These are phyloP conservation scores for Belgica antarctica DNA, from an alignment of 2,888 invertebrate genomes.

Conservation along the genomic window DNA sequence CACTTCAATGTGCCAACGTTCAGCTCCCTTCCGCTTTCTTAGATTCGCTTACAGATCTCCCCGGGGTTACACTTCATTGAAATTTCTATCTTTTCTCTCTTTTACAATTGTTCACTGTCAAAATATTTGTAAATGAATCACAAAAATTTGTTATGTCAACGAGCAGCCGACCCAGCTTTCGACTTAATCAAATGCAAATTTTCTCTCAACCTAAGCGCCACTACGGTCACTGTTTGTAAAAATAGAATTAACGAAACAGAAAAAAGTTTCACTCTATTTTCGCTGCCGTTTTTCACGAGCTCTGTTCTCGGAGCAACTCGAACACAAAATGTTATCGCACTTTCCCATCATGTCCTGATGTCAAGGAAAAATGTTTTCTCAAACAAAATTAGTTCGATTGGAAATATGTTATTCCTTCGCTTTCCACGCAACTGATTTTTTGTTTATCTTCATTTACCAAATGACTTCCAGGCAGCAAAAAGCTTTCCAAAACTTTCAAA, in stretches of 20 bases:
- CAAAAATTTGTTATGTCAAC: neutral
- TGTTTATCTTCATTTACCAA: too few species aligned
- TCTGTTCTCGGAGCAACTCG: slow-evolving; percentile 30
- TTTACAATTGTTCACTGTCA: neutral
- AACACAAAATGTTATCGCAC: slow-evolving; percentile 26
- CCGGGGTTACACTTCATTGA: neutral
- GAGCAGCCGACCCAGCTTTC: neutral
- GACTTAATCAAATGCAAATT: slow-evolving; percentile 15
- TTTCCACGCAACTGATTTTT: too few species aligned
- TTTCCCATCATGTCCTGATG: slow-evolving; percentile 31
- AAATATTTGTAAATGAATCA: neutral
- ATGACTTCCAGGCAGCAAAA: too few species aligned
- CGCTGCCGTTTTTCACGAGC: neutral
- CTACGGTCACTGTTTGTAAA: neutral
- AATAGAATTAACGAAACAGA: neutral
- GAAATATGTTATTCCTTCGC: too few species aligned
- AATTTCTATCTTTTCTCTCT: neutral
- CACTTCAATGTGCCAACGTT: neutral
- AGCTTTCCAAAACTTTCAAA: too few species aligned
- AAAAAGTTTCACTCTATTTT: neutral
- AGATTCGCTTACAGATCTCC: neutral
- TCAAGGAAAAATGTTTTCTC: too few species aligned
- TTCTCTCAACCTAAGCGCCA: neutral
- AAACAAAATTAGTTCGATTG: too few species aligned
- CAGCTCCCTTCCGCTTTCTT: neutral